Conservation (phyloP, 2,797 vertebrate species). For the Melanotaenia maccullochi region DNA sequence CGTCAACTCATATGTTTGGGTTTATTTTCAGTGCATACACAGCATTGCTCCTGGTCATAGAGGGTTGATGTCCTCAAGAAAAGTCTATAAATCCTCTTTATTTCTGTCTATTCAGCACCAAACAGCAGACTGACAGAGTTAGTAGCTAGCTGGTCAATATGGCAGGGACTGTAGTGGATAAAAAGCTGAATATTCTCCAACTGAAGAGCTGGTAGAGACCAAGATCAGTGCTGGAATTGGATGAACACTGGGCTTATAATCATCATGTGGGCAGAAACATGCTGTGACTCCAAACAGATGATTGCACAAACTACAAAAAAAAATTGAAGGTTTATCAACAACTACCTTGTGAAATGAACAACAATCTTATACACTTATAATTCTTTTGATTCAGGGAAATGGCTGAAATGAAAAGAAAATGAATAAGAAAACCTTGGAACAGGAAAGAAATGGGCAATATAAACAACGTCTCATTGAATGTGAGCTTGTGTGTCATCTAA, state of each 20-base stretch:
- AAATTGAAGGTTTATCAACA: constrained; percentile 11
- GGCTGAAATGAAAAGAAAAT: not conserved
- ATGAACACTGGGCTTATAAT: not conserved
- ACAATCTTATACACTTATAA: constrained; percentile 11
- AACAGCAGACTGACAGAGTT: not conserved
- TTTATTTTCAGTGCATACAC: not conserved
- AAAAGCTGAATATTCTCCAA: constrained; percentile 8
- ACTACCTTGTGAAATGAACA: constrained; percentile 13
- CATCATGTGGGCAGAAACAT: not conserved
- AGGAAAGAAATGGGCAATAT: not conserved
- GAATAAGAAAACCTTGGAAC: not conserved
- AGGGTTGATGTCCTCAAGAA: not conserved
- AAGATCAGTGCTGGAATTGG: constrained; percentile 8
- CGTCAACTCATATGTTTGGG: not conserved
- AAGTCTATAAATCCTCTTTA: not conserved
- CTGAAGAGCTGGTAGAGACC: not conserved
- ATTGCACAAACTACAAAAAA: constrained; percentile 6
- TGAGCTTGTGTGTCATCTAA: not conserved
- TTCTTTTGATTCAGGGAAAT: constrained; percentile 10
- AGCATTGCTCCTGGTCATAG: not conserved
- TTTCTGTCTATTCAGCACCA: not conserved
- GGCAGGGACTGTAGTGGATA: constrained; percentile 1
- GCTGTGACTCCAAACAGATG: constrained; percentile 11
- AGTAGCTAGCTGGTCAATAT: not conserved
- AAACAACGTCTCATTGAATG: not conserved